These are phyloP conservation scores for Labeo calbasu DNA, from an alignment of 2,797 vertebrate species.

Conservation along the genomic window DNA sequence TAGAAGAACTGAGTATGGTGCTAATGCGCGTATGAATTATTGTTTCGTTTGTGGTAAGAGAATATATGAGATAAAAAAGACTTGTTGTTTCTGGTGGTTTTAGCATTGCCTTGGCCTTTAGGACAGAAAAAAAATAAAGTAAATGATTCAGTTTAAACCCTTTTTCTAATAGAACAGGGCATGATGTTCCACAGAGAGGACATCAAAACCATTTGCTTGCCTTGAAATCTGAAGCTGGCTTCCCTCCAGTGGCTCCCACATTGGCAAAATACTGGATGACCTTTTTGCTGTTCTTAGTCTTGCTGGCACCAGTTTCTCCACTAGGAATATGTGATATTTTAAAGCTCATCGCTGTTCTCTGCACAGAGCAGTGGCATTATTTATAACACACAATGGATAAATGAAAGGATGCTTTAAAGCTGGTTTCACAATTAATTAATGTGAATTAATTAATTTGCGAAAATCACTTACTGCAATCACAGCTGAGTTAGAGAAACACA, in stretches of 20 bases:
- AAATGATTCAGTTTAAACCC: conserved; percentile 25
- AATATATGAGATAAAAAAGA: conserved; percentile 68
- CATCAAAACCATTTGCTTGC: conserved; percentile 45
- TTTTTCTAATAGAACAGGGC: conserved; percentile 2
- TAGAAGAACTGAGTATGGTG: background rate
- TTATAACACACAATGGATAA: background rate
- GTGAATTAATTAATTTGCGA: background rate
- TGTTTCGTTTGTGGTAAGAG: conserved; percentile 9
- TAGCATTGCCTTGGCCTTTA: conserved; percentile 76
- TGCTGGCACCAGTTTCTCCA: conserved; percentile 75
- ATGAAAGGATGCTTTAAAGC: background rate
- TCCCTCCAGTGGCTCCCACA: conserved; percentile 69
- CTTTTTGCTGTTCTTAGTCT: conserved; percentile 78
- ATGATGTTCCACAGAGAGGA: conserved; percentile 34
- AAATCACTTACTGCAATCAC: background rate
- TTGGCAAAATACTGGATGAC: conserved; percentile 76
- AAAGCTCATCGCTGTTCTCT: background rate
- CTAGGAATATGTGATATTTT: conserved; percentile 52
- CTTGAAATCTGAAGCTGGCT: conserved; percentile 68
- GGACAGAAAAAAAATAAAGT: conserved; percentile 59
- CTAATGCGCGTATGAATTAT: background rate
- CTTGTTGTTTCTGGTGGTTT: conserved; percentile 80
- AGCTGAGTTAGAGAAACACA: background rate
- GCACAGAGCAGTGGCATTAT: background rate
- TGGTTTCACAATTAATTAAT: background rate